These are phyloP conservation scores for Laothoe populi DNA, from an alignment of 2,888 invertebrate species.

Conservation along the genomic window DNA sequence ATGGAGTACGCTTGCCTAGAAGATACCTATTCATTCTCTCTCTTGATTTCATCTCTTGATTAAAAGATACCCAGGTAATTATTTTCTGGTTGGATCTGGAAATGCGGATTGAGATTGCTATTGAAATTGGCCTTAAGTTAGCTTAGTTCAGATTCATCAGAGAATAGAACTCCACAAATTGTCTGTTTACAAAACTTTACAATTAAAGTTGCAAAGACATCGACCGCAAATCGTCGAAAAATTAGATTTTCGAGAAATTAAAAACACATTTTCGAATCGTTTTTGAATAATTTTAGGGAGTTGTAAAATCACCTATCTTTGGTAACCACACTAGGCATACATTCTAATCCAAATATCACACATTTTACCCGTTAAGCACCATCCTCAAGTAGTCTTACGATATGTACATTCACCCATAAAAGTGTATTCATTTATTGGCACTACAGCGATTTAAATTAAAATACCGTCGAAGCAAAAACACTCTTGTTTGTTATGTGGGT, in stretches of 20 bases:
- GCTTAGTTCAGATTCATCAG: background rate
- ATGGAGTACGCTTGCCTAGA: no score
- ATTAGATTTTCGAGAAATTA: background rate
- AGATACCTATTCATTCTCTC: no score
- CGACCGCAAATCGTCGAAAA: background rate
- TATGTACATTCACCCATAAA: slow-evolving; percentile 17
- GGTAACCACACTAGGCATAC: slow-evolving; percentile 52
- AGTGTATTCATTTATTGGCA: background rate
- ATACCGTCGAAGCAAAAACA: background rate
- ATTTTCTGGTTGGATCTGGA: no score
- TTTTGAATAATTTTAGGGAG: slow-evolving; percentile 4
- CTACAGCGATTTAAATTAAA: slow-evolving; percentile 1
- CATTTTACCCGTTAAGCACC: slow-evolving; percentile 64
- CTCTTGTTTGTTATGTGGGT: background rate
- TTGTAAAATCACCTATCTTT: slow-evolving; percentile 52
- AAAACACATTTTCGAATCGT: slow-evolving; percentile 1
- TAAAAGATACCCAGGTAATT: no score
- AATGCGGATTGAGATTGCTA: no score
- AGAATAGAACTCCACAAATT: slow-evolving; percentile 29
- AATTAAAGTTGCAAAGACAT: background rate
- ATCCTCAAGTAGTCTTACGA: slow-evolving; percentile 34
- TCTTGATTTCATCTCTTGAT: no score
- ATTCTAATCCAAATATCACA: slow-evolving; percentile 63
- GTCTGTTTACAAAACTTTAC: slow-evolving; percentile 10
- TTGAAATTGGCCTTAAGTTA: no score